phyloP scores from a whole-genome alignment of 2,888 invertebrate species.

The Yponomeuta cagnagella region DNA sequence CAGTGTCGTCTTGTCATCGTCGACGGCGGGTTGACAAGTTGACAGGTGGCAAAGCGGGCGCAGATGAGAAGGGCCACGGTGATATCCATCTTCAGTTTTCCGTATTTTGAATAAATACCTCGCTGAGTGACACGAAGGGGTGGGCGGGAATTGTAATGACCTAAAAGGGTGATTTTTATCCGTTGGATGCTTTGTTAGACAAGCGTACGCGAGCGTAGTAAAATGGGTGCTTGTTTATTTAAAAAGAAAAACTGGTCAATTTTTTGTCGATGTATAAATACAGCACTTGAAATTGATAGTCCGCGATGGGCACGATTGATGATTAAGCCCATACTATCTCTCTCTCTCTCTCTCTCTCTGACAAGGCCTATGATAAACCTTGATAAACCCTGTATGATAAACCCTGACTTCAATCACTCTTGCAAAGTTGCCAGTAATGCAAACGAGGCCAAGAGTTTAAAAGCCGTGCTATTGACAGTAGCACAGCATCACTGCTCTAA shows the following conservation, averaged over 20 bases:
- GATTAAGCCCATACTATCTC: too few relatives aligned
- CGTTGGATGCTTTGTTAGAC: too few relatives aligned
- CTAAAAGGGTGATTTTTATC: too few relatives aligned
- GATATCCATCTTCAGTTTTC: conserved; percentile 4
- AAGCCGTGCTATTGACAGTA: not conserved
- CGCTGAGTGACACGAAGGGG: not conserved
- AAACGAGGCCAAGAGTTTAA: too few relatives aligned
- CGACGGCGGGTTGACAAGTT: conserved; percentile 8
- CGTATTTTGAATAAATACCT: not conserved
- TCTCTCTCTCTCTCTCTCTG: too few relatives aligned
- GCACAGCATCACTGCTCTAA: not conserved
- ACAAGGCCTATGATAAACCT: too few relatives aligned
- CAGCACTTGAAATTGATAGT: too few relatives aligned
- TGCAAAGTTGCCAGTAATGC: not conserved
- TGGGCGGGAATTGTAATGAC: not conserved
- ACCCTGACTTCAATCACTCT: too few relatives aligned
- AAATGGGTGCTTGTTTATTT: not conserved
- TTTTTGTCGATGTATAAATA: too few relatives aligned
- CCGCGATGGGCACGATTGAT: too few relatives aligned
- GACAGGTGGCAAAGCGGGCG: conserved; percentile 14
- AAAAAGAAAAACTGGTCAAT: not conserved
- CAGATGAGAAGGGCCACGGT: not conserved
- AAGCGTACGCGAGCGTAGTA: not conserved
- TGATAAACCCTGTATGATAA: too few relatives aligned
- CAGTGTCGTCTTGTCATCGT: conserved; percentile 10